Evolutionary conservation across 2,113 vertebrate species (phyloP).

Genomic region (Amazona guildingii): DNA sequence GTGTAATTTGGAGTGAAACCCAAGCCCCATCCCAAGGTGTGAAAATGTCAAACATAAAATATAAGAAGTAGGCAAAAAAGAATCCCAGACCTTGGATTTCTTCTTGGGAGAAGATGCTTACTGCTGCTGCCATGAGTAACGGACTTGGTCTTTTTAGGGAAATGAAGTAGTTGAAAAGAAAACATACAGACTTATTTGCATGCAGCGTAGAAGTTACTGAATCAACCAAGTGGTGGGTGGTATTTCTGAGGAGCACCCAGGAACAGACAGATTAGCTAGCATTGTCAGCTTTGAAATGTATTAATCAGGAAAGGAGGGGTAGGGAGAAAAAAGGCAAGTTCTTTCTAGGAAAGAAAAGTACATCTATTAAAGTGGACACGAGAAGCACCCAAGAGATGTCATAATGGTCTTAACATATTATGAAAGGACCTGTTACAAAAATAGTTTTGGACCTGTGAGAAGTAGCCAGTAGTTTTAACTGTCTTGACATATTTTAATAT

Average conservation of each 20-base stretch:
- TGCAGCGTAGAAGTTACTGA: not conserved
- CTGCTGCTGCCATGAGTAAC: not conserved
- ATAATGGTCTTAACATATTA: not conserved
- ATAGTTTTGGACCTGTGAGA: not conserved
- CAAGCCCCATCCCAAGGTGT: not conserved
- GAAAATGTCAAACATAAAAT: not conserved
- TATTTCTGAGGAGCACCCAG: not conserved
- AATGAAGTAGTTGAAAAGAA: not conserved
- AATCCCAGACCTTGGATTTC: not conserved
- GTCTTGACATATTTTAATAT: not conserved
- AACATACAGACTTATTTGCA: not conserved
- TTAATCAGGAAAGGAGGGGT: not conserved
- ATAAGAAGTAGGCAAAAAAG: not conserved
- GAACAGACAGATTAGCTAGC: accelerated
- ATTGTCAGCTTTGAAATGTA: not conserved
- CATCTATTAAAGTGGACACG: not conserved
- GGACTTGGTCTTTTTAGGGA: not conserved
- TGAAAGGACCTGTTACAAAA: not conserved
- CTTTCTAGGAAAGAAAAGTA: not conserved
- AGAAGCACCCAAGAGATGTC: not conserved
- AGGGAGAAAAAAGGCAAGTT: not conserved
- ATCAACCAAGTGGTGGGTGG: not conserved
- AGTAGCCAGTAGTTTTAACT: not conserved
- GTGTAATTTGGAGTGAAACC: not conserved
- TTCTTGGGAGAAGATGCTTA: not conserved